Base-by-base conservation (phyloP, 2,797 vertebrate species). In the Falco naumanni region DNA sequence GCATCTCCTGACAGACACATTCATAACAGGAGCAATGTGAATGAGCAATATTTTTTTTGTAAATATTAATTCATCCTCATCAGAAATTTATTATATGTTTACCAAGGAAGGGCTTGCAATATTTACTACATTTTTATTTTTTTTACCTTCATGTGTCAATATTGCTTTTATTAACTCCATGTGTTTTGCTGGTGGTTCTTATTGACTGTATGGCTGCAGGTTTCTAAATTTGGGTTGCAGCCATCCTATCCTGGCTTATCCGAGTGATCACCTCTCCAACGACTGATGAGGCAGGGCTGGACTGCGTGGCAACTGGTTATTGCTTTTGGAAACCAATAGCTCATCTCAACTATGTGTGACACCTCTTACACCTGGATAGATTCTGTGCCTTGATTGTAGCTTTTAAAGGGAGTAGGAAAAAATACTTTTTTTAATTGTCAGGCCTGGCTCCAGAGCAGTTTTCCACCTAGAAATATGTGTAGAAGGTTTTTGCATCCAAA, bases 251-350 rank as follows among this genome's bases (percentile, higher is more conserved):
- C 19, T 75, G 75, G 53, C 53, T 90, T 94, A 85, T 87, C 41
- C 0, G 0, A 65, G 13, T 54, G 50, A 91, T 95, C 81, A 61
- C 61, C 68, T 87, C 57, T 61, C 45, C 85, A 51, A 84, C 2
- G 1, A 47, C 81, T 74, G 75, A 95, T 70, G 89, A 80, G 68
- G 45, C 64, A 94, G 86, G 68, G 34, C 74, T 92, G 88, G 34
- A 34, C 61, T 84, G 17, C 2, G 5, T 86, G 78, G 84, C 60
- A 84, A 50, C 45, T 87, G 87, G 60, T 90, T 90, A 87, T 8
- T 94, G 81, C 86, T 89, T 95, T 95, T 95, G 89, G 89, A 97
- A 93, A 69, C 74, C 76, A 92, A 88, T 96, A 90, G 54, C 87
- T 97, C 89, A 95, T 95, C 87, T 92, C 80, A 90, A 11, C 53